Evolutionary conservation across 2,113 vertebrate genomes (phyloP).

Genomic region (Spea bombifrons): DNA sequence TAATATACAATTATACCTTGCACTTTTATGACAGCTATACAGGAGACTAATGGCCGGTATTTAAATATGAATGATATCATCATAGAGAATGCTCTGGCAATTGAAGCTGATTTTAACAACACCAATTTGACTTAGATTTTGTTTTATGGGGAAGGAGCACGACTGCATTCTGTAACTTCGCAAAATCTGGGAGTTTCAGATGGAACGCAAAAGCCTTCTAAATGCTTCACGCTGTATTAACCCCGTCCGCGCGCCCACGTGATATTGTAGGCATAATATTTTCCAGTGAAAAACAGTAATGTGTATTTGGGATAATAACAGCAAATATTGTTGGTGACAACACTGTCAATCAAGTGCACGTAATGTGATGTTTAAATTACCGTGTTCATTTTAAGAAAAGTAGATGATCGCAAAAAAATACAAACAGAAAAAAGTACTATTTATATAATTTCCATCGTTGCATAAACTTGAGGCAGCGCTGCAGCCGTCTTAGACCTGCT

Average conservation of each 20-base stretch:
- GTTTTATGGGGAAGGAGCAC: constrained; percentile 36
- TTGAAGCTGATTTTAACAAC: constrained; percentile 61
- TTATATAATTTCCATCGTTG: too few species aligned
- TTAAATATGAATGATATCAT: constrained; percentile 73
- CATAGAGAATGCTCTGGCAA: constrained; percentile 56
- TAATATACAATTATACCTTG: constrained; percentile 77
- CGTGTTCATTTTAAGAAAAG: too few species aligned
- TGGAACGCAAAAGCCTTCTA: background rate
- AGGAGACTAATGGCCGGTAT: constrained; percentile 69
- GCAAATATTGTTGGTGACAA: too few species aligned
- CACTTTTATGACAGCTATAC: constrained; percentile 61
- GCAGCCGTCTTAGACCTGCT: too few species aligned
- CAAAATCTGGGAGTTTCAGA: background rate
- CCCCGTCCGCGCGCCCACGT: background rate
- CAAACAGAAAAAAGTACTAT: too few species aligned
- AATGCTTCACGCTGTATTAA: background rate
- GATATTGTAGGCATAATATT: background rate
- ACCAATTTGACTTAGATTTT: constrained; percentile 46
- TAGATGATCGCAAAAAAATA: too few species aligned
- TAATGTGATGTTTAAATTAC: too few species aligned
- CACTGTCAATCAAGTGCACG: too few species aligned
- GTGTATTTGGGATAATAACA: too few species aligned
- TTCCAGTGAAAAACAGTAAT: background rate
- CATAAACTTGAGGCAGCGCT: too few species aligned
- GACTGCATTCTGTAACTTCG: constrained; percentile 3